Evolutionary conservation across 92 coral and sea anemone genomes (phyloP).

Genomic region (Zoanthus sansibaricus): DNA sequence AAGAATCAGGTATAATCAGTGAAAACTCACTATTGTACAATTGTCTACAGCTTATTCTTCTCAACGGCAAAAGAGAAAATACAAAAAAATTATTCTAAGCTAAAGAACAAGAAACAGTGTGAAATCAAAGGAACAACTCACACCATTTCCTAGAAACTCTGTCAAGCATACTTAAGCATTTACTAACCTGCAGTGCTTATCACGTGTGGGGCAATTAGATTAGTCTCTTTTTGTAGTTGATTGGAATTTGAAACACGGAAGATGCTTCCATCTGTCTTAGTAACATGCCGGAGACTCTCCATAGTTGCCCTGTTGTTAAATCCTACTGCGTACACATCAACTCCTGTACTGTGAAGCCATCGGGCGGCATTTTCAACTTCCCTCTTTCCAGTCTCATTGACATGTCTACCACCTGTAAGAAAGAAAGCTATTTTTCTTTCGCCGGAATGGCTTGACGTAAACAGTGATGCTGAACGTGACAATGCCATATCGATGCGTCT

Average conservation of each 20-base stretch:
- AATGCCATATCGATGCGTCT: constrained; percentile 57
- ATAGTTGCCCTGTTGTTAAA: constrained; percentile 45
- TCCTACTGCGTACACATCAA: constrained; percentile 55
- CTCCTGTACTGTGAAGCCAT: constrained; percentile 54
- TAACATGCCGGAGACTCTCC: constrained; percentile 45
- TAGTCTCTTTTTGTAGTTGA: constrained; percentile 2
- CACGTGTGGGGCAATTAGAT: constrained; percentile 41
- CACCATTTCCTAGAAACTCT: neutral
- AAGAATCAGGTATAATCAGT: no score
- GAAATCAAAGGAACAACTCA: neutral
- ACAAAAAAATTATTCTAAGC: neutral
- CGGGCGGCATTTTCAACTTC: constrained; percentile 49
- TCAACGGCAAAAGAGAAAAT: neutral
- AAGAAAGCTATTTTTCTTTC: constrained; percentile 57
- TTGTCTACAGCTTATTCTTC: no score
- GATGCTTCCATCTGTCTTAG: constrained; percentile 43
- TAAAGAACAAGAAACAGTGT: neutral
- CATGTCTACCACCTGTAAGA: constrained; percentile 55
- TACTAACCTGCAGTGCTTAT: constrained; percentile 38
- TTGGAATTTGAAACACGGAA: constrained; percentile 22
- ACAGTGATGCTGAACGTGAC: constrained; percentile 41
- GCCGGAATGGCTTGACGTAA: constrained; percentile 39
- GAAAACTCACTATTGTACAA: no score
- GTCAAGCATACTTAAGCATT: neutral
- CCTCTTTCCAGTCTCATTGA: constrained; percentile 25